Evolutionary conservation across 1,140 invertebrate species (phyloP).

Genomic region (Drosophila gunungcola): DNA sequence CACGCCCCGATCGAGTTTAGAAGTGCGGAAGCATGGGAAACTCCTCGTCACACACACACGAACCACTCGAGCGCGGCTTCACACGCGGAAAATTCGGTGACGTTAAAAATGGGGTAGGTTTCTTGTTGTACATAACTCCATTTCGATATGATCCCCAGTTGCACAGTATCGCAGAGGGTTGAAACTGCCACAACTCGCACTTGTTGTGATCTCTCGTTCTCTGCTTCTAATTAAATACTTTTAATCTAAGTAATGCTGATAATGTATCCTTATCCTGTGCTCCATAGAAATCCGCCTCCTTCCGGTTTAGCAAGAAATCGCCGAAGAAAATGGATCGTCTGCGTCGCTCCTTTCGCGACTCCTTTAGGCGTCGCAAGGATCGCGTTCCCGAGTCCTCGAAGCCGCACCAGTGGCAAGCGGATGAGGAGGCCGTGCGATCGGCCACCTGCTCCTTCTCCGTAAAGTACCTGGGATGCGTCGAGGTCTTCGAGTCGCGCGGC

Average conservation of each 20-base stretch:
- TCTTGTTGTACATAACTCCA: background rate
- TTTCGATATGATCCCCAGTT: conserved; percentile 3
- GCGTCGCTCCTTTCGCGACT: conserved; percentile 95
- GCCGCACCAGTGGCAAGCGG: conserved; percentile 99
- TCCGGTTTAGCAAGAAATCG: conserved; percentile 87
- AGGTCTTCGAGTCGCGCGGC: conserved; percentile 99
- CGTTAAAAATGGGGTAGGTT: conserved; percentile 85
- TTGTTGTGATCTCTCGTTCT: conserved; percentile 63
- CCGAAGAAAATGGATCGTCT: conserved; percentile 95
- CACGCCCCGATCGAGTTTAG: conserved; percentile 44
- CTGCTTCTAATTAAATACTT: background rate
- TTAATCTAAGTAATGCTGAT: conserved; percentile 9
- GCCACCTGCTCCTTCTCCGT: conserved; percentile 99
- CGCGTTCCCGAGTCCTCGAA: conserved; percentile 95
- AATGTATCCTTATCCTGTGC: conserved; percentile 10
- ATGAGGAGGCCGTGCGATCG: conserved; percentile 96
- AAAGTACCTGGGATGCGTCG: conserved; percentile 99
- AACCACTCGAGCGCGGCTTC: conserved; percentile 84
- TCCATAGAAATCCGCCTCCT: conserved; percentile 86
- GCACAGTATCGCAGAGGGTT: conserved; percentile 24
- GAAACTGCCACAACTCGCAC: conserved; percentile 43
- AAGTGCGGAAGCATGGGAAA: conserved; percentile 75
- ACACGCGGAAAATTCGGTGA: conserved; percentile 84
- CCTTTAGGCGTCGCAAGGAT: conserved; percentile 94
- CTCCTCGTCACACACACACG: conserved; percentile 85